Evolutionary conservation across 2,888 invertebrate genomes (phyloP).

Genomic region (Acrobasis consociella): DNA sequence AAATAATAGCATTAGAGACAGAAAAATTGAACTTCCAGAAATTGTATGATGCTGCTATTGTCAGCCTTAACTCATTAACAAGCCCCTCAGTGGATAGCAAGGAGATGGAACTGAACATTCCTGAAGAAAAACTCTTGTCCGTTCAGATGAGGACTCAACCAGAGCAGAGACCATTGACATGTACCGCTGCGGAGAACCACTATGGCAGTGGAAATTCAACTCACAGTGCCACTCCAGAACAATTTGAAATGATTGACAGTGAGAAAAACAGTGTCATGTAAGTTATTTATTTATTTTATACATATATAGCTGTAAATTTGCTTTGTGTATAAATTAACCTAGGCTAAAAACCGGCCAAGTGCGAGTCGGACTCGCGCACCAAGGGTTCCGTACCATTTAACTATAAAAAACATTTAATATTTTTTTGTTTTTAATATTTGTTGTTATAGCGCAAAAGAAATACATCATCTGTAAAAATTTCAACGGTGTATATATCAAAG

Average conservation of each 20-base stretch:
- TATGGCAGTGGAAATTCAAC: conserved; percentile 78
- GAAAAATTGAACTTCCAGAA: conserved; percentile 83
- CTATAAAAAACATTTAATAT: too few species aligned
- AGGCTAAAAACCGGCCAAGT: too few species aligned
- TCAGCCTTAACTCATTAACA: conserved; percentile 73
- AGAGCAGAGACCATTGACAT: conserved; percentile 63
- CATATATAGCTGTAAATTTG: too few species aligned
- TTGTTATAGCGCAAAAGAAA: too few species aligned
- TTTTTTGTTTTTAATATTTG: too few species aligned
- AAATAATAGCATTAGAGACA: conserved; percentile 77
- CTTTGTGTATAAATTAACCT: too few species aligned
- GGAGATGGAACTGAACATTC: conserved; percentile 59
- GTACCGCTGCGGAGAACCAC: conserved; percentile 73
- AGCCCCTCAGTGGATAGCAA: conserved; percentile 69
- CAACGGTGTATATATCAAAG: too few species aligned
- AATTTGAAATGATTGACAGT: conserved; percentile 85
- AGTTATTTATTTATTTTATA: conserved; percentile 36
- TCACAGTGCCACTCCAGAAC: conserved; percentile 83
- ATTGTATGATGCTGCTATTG: conserved; percentile 76
- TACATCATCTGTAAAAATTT: too few species aligned
- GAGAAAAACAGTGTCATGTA: conserved; percentile 72
- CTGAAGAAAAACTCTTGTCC: conserved; percentile 56
- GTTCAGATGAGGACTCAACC: conserved; percentile 40
- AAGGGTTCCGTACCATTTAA: too few species aligned
- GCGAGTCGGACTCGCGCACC: too few species aligned